A percentile compares a stretch with the other conserved stretches of the same genome.
phyloP scores from a whole-genome alignment of 2,888 invertebrate genomes.

The Crepidodera aurea region DNA sequence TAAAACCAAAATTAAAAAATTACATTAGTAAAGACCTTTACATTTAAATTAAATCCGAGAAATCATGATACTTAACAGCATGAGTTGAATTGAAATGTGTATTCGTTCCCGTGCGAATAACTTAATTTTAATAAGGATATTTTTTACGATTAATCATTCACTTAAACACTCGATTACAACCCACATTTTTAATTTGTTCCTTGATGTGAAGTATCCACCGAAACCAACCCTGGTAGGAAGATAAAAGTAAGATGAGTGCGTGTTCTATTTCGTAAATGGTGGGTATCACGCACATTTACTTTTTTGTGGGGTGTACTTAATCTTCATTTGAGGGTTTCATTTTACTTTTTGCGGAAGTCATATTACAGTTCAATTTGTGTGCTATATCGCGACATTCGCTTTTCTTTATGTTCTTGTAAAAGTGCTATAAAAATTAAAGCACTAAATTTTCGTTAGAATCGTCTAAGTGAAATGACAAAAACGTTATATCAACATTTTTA shows the following conservation, averaged over 20 bases:
- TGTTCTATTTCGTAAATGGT: slow-evolving; percentile 22
- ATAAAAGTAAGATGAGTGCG: slow-evolving; percentile 20
- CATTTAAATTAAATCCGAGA: no score
- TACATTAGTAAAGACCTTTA: no score
- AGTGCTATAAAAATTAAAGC: neutral
- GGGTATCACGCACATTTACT: slow-evolving; percentile 29
- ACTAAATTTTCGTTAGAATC: neutral
- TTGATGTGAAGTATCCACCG: no score
- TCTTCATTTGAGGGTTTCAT: slow-evolving; percentile 29
- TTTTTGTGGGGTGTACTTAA: slow-evolving; percentile 25
- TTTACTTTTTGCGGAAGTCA: slow-evolving; percentile 28
- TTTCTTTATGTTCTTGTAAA: neutral
- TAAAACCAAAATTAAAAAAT: no score
- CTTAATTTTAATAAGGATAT: no score
- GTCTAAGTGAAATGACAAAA: neutral
- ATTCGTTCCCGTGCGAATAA: no score
- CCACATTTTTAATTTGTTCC: no score
- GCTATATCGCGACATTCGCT: neutral
- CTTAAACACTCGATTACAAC: no score
- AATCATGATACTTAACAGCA: no score
- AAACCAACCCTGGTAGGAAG: slow-evolving; percentile 1
- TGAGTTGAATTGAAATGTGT: no score
- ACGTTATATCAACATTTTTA: neutral
- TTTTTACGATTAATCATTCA: no score
- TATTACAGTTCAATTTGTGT: slow-evolving; percentile 26